Evolutionary conservation across 2,113 vertebrate genomes (phyloP), one percentile per base, ranked within the genome.

Genomic region (Hassar affinis): DNA sequence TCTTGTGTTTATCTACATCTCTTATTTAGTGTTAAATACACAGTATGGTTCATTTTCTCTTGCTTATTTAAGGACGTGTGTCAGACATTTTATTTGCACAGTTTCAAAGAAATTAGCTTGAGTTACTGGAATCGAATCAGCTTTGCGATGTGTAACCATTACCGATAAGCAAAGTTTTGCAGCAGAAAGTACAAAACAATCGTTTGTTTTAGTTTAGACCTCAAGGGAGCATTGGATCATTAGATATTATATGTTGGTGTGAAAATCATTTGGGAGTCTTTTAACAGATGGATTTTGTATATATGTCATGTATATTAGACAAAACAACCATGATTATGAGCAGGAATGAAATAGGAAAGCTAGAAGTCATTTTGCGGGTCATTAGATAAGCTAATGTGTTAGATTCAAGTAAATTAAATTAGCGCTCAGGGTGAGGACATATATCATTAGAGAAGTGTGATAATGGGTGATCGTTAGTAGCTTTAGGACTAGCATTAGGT

Each of bases 301-400:
- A 77, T 77, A 77, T 15, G 6, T 77, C 25, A 35, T 56, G 51
- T 3, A 38, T 14, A 3, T 77, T 69, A 27, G 27, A 18, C 42
- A 33, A 35, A 82, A 82, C 27, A 61, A 51, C 20, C 27, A 35
- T 52, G 33, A 57, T 79, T 72, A 25, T n/a, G 14, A 57, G 20
- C 27, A 17, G n/a, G 30, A 81, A 54, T 69, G 49, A 80, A 79
- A 38, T 22, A 27, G 56, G 25, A 72, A 79, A 62, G 22, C 14
- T 15, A 80, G 49, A 84, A 74, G 68, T 84, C 77, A 84, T 84
- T 79, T 80, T 72, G 78, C 4, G 25, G 83, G 68, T 80, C 83
- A 84, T 84, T 84, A 79, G 83, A 79, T 79, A 57, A 84, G 78
- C 78, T 84, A 84, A 80, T 79, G 77, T 80, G 83, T 62, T 62